Evolutionary conservation across 2,888 invertebrate species (phyloP).

Genomic region (Nephrotoma appendiculata): DNA sequence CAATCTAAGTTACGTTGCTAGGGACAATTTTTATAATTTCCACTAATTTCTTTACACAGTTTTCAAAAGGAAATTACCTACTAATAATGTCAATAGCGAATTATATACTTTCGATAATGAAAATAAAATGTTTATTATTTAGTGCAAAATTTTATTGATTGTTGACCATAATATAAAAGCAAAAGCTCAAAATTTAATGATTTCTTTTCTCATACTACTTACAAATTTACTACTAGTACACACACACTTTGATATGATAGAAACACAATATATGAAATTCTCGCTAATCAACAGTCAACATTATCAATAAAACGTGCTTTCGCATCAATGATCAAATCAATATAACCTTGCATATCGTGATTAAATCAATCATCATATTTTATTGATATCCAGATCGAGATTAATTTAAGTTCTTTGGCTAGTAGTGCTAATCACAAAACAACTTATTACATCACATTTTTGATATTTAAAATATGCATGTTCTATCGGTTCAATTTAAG

Average conservation of each 20-base stretch:
- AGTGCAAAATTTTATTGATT: no score
- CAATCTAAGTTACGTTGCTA: neutral
- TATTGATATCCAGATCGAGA: neutral
- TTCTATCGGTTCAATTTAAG: neutral
- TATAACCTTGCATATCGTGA: neutral
- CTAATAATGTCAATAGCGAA: neutral
- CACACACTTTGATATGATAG: no score
- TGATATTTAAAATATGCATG: neutral
- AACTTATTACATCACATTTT: neutral
- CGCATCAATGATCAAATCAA: neutral
- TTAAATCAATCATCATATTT: neutral
- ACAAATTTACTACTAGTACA: no score
- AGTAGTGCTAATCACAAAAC: neutral
- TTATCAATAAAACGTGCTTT: neutral
- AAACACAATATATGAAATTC: no score
- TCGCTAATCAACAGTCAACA: neutral
- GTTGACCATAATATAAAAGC: no score
- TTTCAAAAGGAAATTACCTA: neutral
- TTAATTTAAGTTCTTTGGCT: neutral
- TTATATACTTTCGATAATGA: neutral
- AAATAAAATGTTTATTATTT: neutral
- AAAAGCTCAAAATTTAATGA: no score
- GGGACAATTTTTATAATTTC: neutral
- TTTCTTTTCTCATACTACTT: no score
- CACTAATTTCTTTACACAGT: neutral